phyloP scores from a whole-genome alignment of 2,797 vertebrate species.

The Sarcoramphus papa region DNA sequence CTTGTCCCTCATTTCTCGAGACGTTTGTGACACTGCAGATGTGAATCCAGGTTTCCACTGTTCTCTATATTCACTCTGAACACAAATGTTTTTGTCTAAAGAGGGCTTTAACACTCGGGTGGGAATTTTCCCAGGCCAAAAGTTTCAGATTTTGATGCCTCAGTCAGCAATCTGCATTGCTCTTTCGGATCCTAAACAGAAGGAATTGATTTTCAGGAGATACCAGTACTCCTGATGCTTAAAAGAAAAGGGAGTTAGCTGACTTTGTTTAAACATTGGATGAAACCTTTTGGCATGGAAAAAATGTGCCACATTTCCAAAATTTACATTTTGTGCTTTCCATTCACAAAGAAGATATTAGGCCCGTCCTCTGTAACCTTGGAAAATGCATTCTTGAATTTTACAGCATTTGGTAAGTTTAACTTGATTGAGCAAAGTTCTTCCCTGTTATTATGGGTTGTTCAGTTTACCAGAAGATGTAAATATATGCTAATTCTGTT shows the following conservation, averaged over 20 bases:
- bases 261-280: background rate
- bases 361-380: background rate
- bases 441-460: background rate
- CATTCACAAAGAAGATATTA: background rate
- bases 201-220: background rate
- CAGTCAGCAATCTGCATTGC: background rate
- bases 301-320: background rate
- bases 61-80: background rate
- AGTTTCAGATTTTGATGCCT: background rate
- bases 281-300: background rate
- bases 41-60: background rate
- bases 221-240: background rate
- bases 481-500: background rate
- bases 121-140: background rate
- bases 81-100: background rate
- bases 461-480: background rate
- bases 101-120: background rate
- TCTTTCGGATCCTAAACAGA: background rate
- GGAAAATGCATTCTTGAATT: too few species aligned
- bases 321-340: background rate
- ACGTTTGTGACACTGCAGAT: background rate
- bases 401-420: background rate
- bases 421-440: background rate
- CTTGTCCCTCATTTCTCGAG: background rate
- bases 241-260: background rate